Evolutionary conservation across 2,113 vertebrate species (phyloP).

Genomic region (Megatriorchis doriae): DNA sequence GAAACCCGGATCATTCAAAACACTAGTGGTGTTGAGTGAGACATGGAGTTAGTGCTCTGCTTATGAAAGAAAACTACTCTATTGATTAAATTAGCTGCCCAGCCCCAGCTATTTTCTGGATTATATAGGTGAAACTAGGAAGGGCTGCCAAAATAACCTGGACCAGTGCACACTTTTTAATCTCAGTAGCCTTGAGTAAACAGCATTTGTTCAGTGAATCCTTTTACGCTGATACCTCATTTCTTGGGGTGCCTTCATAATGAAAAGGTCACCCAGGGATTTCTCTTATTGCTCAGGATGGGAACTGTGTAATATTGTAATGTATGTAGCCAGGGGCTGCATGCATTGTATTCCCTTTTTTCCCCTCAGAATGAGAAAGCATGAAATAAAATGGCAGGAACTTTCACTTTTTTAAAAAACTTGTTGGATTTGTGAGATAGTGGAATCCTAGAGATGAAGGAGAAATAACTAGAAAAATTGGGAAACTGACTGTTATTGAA

Average conservation of each 20-base stretch:
- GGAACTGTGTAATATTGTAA: neutral
- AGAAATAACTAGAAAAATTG: neutral
- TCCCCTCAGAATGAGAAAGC: neutral
- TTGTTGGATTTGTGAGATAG: neutral
- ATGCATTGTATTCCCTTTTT: neutral
- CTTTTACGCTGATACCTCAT: neutral
- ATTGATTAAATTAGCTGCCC: neutral
- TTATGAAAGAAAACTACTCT: neutral
- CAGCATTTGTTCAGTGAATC: neutral
- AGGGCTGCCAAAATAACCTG: neutral
- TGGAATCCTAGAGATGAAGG: neutral
- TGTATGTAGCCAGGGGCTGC: neutral
- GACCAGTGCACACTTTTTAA: neutral
- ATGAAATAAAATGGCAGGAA: neutral
- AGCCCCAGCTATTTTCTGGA: neutral
- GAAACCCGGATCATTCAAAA: neutral
- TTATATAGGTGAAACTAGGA: neutral
- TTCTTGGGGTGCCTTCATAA: neutral
- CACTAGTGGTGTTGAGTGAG: neutral
- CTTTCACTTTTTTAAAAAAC: neutral
- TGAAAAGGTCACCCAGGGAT: neutral
- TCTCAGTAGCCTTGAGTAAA: neutral
- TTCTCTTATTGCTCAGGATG: neutral
- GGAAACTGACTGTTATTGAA: neutral
- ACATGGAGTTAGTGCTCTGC: neutral